phyloP scores from a whole-genome alignment of 2,888 invertebrate genomes.

The Patella ulyssiponensis region DNA sequence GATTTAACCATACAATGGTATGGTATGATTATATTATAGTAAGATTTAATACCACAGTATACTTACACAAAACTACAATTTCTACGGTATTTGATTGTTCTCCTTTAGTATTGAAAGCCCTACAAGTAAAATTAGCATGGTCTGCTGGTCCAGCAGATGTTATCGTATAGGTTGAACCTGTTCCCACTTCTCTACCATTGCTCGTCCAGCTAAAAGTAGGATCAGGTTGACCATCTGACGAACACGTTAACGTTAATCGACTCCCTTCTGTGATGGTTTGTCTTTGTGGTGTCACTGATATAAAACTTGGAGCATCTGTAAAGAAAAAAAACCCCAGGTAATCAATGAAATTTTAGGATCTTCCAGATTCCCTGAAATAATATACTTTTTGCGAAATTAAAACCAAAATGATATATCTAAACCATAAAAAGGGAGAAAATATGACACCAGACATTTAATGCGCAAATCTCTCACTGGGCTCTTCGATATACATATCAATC shows the following conservation, averaged over 20 bases:
- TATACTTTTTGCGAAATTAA: no score
- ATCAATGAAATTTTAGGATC: no score
- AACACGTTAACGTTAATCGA: conserved; percentile 11
- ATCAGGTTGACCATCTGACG: conserved; percentile 3
- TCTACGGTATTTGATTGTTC: not conserved
- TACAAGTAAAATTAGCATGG: conserved; percentile 8
- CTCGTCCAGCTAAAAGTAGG: conserved; percentile 16
- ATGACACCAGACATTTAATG: no score
- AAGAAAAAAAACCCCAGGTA: not conserved
- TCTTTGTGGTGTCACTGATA: not conserved
- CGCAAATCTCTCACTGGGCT: no score
- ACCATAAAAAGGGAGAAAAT: no score
- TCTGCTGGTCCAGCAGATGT: not conserved
- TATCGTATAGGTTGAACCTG: not conserved
- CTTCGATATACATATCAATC: no score
- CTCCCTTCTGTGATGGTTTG: not conserved
- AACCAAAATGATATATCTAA: no score
- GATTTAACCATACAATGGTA: no score
- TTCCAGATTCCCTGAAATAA: no score
- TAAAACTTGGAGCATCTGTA: not conserved
- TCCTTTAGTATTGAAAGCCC: conserved; percentile 1
- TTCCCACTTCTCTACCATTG: not conserved
- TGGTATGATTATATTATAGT: no score
- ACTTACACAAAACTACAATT: conserved; percentile 15
- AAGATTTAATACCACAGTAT: not conserved